A percentile compares a stretch with the other conserved stretches of the same genome.
Conservation (phyloP, 1,140 invertebrate genomes). For the Nomia melanderi region DNA sequence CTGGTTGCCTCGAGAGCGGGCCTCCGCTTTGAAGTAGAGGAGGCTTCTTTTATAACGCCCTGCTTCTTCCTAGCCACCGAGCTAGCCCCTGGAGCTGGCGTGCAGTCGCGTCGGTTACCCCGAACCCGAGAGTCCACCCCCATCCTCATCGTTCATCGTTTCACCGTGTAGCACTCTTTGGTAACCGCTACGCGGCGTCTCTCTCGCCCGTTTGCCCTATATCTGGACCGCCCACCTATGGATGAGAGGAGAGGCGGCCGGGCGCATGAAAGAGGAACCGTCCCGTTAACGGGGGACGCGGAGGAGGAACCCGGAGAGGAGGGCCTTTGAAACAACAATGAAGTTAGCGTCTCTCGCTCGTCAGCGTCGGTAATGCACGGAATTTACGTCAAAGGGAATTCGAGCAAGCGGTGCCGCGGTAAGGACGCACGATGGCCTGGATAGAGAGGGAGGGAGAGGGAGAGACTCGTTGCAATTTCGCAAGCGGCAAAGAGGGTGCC, state of each 20-base stretch:
- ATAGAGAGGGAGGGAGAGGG: constrained; percentile 49
- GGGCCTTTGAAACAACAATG: constrained; percentile 79
- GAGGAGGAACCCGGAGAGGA: constrained; percentile 52
- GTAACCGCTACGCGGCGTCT: constrained; percentile 15
- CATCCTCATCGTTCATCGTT: neutral
- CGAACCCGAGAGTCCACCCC: neutral
- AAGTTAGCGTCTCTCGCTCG: constrained; percentile 77
- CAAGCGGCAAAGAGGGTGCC: constrained; percentile 13
- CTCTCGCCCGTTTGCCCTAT: constrained; percentile 53
- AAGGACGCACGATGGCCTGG: constrained; percentile 29
- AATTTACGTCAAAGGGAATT: constrained; percentile 78
- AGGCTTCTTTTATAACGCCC: constrained; percentile 66
- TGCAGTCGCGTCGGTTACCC: neutral
- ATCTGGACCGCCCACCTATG: constrained; percentile 63
- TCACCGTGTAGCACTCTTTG: constrained; percentile 13
- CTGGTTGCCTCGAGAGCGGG: constrained; percentile 25
- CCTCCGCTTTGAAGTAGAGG: constrained; percentile 69
- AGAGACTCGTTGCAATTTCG: constrained; percentile 51
- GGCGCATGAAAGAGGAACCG: constrained; percentile 54
- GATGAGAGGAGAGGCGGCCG: constrained; percentile 12
- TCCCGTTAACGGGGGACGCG: constrained; percentile 18
- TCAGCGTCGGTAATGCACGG: constrained; percentile 76
- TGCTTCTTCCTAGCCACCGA: constrained; percentile 37
- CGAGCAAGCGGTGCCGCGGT: constrained; percentile 57
- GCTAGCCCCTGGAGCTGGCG: neutral